Evolutionary conservation across 2,797 vertebrate genomes (phyloP).

Genomic region (Champsocephalus gunnari): DNA sequence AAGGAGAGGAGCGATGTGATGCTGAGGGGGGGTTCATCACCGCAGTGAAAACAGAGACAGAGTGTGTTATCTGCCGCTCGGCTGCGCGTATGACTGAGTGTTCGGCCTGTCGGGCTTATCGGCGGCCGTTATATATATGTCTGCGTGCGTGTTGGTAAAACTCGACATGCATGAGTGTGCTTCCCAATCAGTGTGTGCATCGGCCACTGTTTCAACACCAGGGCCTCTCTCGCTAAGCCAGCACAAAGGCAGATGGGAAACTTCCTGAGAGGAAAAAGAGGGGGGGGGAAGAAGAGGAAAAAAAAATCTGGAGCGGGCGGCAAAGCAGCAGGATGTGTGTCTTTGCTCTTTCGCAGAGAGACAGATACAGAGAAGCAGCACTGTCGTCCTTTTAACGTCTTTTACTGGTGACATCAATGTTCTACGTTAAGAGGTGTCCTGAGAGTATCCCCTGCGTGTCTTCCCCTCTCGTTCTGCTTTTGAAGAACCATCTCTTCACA

Average conservation of each 20-base stretch:
- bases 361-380: constrained; percentile 65
- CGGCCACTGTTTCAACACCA: constrained; percentile 82
- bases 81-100: constrained; percentile 44
- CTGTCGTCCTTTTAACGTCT: no score
- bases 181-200: constrained; percentile 79
- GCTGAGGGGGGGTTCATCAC: constrained; percentile 56
- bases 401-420: no score
- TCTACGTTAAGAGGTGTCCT: constrained; percentile 10
- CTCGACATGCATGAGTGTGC: constrained; percentile 69
- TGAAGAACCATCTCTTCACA: constrained; percentile 71
- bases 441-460: constrained; percentile 45
- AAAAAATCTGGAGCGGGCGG: constrained; percentile 68
- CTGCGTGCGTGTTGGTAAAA: constrained; percentile 61
- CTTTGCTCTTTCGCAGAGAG: constrained; percentile 77
- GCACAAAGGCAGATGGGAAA: constrained; percentile 85
- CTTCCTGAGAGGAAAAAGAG: constrained; percentile 84
- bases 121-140: constrained; percentile 34
- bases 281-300: background rate
- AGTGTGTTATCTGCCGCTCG: constrained; percentile 44
- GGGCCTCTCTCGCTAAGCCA: constrained; percentile 76
- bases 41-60: constrained; percentile 41
- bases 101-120: constrained; percentile 46
- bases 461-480: constrained; percentile 54
- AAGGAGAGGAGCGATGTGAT: constrained; percentile 51
- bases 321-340: constrained; percentile 82